Percentiles rank a stretch among this genome's conserved stretches.
Conservation (phyloP, 2,113 vertebrate species). For the Carassius auratus region DNA sequence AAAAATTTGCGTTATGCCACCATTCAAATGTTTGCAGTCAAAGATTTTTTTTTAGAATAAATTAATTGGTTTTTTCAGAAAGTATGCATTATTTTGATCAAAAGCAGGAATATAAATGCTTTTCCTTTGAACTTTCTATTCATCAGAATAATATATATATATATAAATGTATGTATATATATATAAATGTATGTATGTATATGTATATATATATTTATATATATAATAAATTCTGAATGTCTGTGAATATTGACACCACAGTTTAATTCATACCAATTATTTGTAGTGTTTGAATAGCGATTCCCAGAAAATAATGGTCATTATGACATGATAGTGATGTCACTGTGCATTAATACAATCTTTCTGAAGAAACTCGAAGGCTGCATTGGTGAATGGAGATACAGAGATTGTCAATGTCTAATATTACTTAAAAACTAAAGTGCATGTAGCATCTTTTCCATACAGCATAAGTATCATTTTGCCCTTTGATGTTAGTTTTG, state of each 20-base stretch:
- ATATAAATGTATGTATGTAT: too few relatives aligned
- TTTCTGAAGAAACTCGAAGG: not conserved
- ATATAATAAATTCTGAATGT: too few relatives aligned
- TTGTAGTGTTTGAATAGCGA: not conserved
- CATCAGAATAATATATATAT: not conserved
- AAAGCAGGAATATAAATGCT: not conserved
- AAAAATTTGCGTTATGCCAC: not conserved
- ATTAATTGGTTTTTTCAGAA: not conserved
- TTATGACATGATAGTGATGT: not conserved
- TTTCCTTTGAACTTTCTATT: not conserved
- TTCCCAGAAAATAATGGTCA: not conserved
- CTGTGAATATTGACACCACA: not conserved
- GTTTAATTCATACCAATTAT: not conserved
- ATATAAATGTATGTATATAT: too few relatives aligned
- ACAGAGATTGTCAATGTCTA: not conserved
- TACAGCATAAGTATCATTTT: not conserved
- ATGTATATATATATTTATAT: too few relatives aligned
- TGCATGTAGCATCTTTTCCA: not conserved
- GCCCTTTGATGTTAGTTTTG: constrained; percentile 79
- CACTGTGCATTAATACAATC: not conserved
- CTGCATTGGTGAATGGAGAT: not conserved
- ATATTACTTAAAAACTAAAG: not conserved
- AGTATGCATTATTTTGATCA: not conserved
- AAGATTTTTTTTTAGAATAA: not conserved
- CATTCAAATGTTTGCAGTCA: not conserved